Evolutionary conservation across 2,888 invertebrate species (phyloP).

Genomic region (Diarsia mendica): DNA sequence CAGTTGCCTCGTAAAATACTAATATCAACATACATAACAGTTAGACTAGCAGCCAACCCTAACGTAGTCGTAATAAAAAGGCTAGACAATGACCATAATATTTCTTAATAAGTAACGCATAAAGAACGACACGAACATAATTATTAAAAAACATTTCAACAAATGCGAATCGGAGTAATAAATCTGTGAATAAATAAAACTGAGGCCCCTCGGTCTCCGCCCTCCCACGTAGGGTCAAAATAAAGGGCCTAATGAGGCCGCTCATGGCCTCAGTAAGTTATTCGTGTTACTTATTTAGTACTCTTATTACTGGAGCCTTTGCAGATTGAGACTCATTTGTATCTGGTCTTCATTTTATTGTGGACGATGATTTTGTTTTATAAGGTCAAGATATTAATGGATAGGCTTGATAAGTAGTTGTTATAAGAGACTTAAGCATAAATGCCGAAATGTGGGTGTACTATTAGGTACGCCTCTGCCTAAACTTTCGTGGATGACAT

Average conservation of each 20-base stretch:
- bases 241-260: constrained; percentile 75
- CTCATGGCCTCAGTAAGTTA: constrained; percentile 66
- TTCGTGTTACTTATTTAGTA: constrained; percentile 69
- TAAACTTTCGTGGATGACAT: no score
- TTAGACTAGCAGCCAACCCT: not conserved
- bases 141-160: constrained; percentile 46
- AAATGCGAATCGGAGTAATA: constrained; percentile 65
- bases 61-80: not conserved
- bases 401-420: not conserved
- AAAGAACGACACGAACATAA: constrained; percentile 21
- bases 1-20: not conserved
- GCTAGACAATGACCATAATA: not conserved
- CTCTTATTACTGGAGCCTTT: constrained; percentile 64
- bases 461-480: no score
- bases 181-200: constrained; percentile 76
- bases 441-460: no score
- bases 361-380: constrained; percentile 43
- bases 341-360: constrained; percentile 65
- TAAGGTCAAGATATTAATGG: constrained; percentile 16
- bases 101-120: not conserved
- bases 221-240: constrained; percentile 75
- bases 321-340: constrained; percentile 64
- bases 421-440: no score
- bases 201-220: constrained; percentile 71
- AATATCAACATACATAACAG: not conserved